Base-by-base conservation (phyloP, 1,140 invertebrate species). In the Tetramorium alpestre region DNA sequence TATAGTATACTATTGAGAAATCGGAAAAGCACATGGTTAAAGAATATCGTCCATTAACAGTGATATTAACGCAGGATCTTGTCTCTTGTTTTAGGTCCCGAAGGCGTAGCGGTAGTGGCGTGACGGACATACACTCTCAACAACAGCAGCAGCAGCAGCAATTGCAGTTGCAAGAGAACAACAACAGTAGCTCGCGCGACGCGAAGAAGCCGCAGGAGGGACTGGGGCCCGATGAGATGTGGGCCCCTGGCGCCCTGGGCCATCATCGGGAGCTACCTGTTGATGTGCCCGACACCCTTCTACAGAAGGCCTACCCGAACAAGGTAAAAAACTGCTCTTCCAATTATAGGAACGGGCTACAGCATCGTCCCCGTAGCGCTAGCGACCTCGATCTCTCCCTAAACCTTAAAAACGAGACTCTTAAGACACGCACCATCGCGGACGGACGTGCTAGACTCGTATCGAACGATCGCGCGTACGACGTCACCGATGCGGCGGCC, bases 261-360 rank as follows among this genome's bases (percentile, higher is more conserved):
- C 98, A 98, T 93, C 98, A 98, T 96, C 97, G 98, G 93, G 99
- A 99, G 97, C 99, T 99, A 98, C 98, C 99, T 92, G 99, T 99
- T 93, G 99, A 99, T 96, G 99, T 99, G 87, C 99, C 99, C 92
- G 99, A 99, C 93, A 98, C 97, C 92, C 99, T 99, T 96, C 97
- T 99, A 97, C 89, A 96, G 97, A 94, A 98, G 98, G 95, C 99
- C 98, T 96, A 99, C 97, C 86, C 98, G 97, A 88, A 99, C 98
- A 89, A 97, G 98, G 93, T 99, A 98, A 95, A 91, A 33, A 91
- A 90, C 82, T 78, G 91, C 85, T 92, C 91, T 72, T 58, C 90
- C 91, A 86, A 90, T 70, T 92, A 88, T 86, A 86, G 89, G 88
- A 93, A 90, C 75, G 93, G 92, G 82, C 90, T 87, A 77, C 89